Conservation (phyloP, 2,113 vertebrate species). For the Cynopterus brachyotis region DNA sequence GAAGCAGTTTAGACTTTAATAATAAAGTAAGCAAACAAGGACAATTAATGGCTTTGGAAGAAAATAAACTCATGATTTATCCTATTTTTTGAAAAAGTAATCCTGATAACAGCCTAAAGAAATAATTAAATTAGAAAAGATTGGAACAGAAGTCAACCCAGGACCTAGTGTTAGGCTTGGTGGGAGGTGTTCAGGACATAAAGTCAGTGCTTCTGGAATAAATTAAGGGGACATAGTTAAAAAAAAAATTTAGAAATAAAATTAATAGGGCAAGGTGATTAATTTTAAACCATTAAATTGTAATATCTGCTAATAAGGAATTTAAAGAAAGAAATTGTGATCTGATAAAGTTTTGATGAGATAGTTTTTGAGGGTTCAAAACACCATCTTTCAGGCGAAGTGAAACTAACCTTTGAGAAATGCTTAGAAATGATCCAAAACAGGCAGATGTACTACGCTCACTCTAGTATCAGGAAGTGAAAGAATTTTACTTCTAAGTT, state of each 20-base stretch:
- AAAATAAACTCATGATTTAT: background rate
- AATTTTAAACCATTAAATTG: background rate
- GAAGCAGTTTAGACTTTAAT: background rate
- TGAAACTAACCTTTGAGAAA: constrained; percentile 76
- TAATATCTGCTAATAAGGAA: background rate
- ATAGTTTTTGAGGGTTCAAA: constrained; percentile 55
- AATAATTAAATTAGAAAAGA: constrained; percentile 11
- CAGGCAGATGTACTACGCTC: constrained; percentile 69
- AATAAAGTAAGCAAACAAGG: background rate
- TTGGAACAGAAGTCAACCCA: background rate
- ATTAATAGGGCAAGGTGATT: background rate
- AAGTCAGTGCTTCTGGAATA: background rate
- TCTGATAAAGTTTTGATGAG: constrained; percentile 49
- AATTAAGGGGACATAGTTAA: background rate
- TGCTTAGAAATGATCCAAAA: constrained; percentile 74
- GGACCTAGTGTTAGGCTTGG: background rate
- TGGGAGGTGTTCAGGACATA: background rate
- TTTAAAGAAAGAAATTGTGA: constrained; percentile 43
- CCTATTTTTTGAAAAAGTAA: background rate
- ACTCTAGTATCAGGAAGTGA: constrained; percentile 74
- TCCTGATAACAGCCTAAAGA: background rate
- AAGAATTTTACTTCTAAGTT: constrained; percentile 73
- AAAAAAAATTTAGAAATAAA: constrained; percentile 32
- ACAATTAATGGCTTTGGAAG: background rate
- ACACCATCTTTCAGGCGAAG: constrained; percentile 58